Evolutionary conservation across 2,113 vertebrate genomes (phyloP).

Genomic region (Aegotheles bennettii): DNA sequence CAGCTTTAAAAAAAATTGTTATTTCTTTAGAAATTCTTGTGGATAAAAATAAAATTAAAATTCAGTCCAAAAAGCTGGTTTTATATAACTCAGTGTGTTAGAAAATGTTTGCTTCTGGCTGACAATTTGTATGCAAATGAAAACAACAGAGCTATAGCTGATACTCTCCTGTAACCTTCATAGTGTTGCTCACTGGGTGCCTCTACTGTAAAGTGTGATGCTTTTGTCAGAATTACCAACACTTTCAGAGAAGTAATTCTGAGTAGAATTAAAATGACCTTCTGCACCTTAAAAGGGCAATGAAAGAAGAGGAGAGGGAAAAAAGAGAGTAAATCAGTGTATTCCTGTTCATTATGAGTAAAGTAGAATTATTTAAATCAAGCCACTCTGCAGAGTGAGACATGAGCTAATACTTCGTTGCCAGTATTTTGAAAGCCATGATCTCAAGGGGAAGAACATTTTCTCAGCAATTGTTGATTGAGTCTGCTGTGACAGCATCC

Average conservation of each 20-base stretch:
- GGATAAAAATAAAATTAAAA: not conserved
- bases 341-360: not conserved
- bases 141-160: not conserved
- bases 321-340: not conserved
- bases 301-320: not conserved
- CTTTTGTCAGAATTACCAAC: constrained; percentile 46
- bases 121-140: constrained; percentile 48
- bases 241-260: constrained; percentile 29
- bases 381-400: not conserved
- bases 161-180: not conserved
- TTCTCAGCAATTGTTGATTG: not conserved
- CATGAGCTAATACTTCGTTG: not conserved
- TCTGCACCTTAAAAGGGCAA: constrained; percentile 9
- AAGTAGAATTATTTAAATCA: not conserved
- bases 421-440: not conserved
- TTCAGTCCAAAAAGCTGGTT: not conserved
- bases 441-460: not conserved
- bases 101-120: constrained; percentile 44
- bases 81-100: constrained; percentile 7
- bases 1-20: not conserved
- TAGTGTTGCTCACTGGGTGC: not conserved
- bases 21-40: not conserved
- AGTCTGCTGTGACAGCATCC: not conserved
- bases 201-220: not conserved
- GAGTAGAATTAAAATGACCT: constrained; percentile 46